These are phyloP conservation scores for Amblyornis subalaris DNA, from an alignment of 2,113 vertebrate species.

Conservation along the genomic window DNA sequence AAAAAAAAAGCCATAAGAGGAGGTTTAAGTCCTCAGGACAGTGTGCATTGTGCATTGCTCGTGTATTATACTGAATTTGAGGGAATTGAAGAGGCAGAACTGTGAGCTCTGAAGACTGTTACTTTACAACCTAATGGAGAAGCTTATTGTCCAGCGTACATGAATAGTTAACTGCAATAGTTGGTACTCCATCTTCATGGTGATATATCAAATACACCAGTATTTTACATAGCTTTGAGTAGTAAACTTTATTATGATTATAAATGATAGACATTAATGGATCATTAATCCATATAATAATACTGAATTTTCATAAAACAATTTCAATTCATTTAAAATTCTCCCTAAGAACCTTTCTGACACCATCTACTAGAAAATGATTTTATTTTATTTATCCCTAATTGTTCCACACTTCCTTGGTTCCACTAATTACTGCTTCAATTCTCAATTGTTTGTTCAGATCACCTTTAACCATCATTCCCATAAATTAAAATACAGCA, in stretches of 20 bases:
- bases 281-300: conserved; percentile 50
- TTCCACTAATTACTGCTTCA: conserved; percentile 32
- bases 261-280: conserved; percentile 41
- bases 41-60: background rate
- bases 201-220: background rate
- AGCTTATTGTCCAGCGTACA: background rate
- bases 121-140: fast-evolving
- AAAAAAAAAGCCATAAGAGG: background rate
- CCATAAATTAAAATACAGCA: conserved; percentile 8
- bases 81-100: background rate
- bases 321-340: conserved; percentile 29
- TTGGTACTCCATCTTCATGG: background rate
- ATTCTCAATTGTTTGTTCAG: conserved; percentile 34
- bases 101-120: background rate
- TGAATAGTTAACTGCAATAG: background rate
- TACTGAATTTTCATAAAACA: conserved; percentile 24
- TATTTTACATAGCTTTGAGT: background rate
- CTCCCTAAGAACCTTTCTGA: background rate
- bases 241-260: conserved; percentile 50
- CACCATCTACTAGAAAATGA: background rate
- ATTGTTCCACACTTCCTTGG: background rate
- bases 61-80: background rate
- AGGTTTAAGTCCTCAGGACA: background rate
- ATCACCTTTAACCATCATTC: conserved; percentile 29
- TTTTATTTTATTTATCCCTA: conserved; percentile 52